Evolutionary conservation across 92 coral and sea anemone species (phyloP), one percentile per base, ranked within the genome.

Genomic region (Nematostella vectensis): DNA sequence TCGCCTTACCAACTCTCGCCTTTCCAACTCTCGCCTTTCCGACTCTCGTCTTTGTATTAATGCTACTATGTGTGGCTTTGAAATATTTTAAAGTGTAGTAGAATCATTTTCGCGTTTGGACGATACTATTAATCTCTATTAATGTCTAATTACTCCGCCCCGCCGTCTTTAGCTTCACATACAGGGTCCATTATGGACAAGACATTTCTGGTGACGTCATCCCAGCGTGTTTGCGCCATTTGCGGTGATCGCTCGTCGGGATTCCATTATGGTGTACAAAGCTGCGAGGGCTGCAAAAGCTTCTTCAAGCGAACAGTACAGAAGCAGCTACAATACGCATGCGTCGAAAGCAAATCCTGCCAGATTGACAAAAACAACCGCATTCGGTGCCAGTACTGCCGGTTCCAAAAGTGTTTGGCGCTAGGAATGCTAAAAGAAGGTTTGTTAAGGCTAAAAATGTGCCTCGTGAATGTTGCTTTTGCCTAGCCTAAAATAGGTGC

Each of bases 211-310:
- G 23, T 45, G 17, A 8, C 6, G 8, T 47, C 50, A 0, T 25
- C 76, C 0, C 27, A 54, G 18, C 93, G 99, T 0, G 77, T 82
- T 24, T 85, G 95, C 52, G 82, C 88, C 0, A 82, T 85, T 26
- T 85, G 95, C 31, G 95, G 95, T 16, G 95, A 85, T 61, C 79
- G 95, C 16, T 85, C 95, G 2, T 85, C 95, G 9, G 95, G 95
- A 1, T 85, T 85, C 71, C 95, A 85, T 42, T 85, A 85, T 58
- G 95, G 95, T 15, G 95, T 85, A 11, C 95, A 85, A 61, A 85
- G 95, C 67, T 85, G 95, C 17, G 95, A 85, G 33, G 95, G 95
- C 13, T 85, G 95, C 55, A 85, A 85, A 47, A 85, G 95, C 59
- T 85, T 85, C 74, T 85, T 85, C 64, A 85, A 85, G 36, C 55